These are phyloP conservation scores for Chloropsis hardwickii DNA, from an alignment of 2,113 vertebrate genomes.

Conservation along the genomic window DNA sequence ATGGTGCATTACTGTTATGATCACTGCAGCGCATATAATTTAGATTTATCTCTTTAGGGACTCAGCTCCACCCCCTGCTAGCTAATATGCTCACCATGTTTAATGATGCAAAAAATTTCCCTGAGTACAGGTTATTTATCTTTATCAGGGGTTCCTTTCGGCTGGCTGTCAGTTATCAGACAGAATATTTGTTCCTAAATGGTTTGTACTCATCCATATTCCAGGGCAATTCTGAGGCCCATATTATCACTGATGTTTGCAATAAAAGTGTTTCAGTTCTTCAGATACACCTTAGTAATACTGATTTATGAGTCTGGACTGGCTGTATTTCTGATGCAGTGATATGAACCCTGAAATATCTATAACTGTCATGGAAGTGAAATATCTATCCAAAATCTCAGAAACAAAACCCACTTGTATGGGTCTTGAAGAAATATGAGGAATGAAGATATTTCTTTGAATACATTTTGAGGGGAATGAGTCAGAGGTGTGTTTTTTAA, in stretches of 20 bases:
- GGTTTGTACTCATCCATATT: conserved; percentile 80
- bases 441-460: conserved; percentile 51
- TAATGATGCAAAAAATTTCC: conserved; percentile 95
- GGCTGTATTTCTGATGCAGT: conserved; percentile 68
- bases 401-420: conserved; percentile 33
- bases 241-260: conserved; percentile 73
- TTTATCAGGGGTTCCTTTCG: conserved; percentile 83
- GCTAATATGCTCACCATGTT: conserved; percentile 90
- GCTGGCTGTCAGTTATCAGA: conserved; percentile 79
- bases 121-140: conserved; percentile 92
- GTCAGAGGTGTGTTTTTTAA: conserved; percentile 13
- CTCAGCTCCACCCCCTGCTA: conserved; percentile 82
- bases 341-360: conserved; percentile 71
- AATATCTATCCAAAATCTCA: conserved; percentile 68
- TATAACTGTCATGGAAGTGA: conserved; percentile 66
- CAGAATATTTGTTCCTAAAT: conserved; percentile 77
- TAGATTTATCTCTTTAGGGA: conserved; percentile 88
- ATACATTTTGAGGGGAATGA: conserved; percentile 39
- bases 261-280: conserved; percentile 72
- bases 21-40: conserved; percentile 84
- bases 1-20: conserved; percentile 80
- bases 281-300: conserved; percentile 73
- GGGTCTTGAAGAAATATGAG: conserved; percentile 42
- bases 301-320: conserved; percentile 72
- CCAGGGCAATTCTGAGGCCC: conserved; percentile 70